Evolutionary conservation across 2,797 vertebrate genomes (phyloP).

Genomic region (Xiphophorus birchmanni): DNA sequence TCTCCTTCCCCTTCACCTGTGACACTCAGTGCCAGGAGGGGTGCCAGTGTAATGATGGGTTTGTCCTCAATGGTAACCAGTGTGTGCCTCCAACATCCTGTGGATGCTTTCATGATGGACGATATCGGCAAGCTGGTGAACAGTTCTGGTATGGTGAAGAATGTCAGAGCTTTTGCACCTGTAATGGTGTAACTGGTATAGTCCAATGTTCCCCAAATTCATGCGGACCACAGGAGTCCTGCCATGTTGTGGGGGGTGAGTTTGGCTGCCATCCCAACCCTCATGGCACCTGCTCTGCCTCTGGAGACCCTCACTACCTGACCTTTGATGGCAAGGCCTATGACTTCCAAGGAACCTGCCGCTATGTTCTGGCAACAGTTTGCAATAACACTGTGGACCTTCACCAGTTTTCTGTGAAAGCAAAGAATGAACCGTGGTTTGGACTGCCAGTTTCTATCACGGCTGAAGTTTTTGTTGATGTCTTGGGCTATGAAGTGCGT

Average conservation of each 20-base stretch:
- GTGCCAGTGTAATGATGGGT: conserved; percentile 74
- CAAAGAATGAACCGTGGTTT: conserved; percentile 22
- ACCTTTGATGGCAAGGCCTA: conserved; percentile 28
- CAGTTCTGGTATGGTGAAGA: conserved; percentile 67
- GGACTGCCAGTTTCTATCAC: conserved; percentile 62
- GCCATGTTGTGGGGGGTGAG: no score
- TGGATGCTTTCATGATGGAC: conserved; percentile 69
- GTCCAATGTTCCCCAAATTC: conserved; percentile 42
- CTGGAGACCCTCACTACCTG: no score
- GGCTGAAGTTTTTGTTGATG: conserved; percentile 58
- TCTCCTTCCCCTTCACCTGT: conserved; percentile 73
- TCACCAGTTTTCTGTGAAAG: conserved; percentile 57
- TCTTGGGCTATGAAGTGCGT: conserved; percentile 56
- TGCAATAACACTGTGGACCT: conserved; percentile 71
- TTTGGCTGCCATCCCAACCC: no score
- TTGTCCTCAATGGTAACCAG: conserved; percentile 63
- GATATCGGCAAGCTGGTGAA: conserved; percentile 54
- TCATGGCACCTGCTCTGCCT: no score
- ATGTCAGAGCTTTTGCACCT: conserved; percentile 64
- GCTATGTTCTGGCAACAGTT: conserved; percentile 71
- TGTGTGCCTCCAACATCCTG: conserved; percentile 71
- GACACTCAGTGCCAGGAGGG: conserved; percentile 71
- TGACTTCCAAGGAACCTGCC: conserved; percentile 73
- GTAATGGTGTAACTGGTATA: conserved; percentile 57
- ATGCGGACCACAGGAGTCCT: no score